Evolutionary conservation across 2,888 invertebrate species (phyloP).

Genomic region (Papilio protenor): DNA sequence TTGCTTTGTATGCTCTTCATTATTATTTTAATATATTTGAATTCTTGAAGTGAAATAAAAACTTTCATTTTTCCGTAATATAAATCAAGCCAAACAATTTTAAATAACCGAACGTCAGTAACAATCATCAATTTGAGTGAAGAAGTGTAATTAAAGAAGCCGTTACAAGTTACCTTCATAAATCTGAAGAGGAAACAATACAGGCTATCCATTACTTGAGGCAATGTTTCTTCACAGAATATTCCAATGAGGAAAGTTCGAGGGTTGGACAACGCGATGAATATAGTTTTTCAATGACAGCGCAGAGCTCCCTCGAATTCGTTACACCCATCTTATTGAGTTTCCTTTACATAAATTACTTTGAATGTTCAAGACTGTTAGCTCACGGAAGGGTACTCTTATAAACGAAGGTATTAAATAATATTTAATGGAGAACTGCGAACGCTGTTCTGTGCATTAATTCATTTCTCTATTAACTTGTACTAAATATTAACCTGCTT

Average conservation of each 20-base stretch:
- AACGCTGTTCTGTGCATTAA: not conserved
- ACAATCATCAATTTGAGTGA: slow-evolving; percentile 82
- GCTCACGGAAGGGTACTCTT: not conserved
- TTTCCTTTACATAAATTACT: slow-evolving; percentile 40
- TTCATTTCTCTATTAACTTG: not conserved
- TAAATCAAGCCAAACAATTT: slow-evolving; percentile 65
- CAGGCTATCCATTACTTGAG: slow-evolving; percentile 78
- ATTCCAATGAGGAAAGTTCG: slow-evolving; percentile 79
- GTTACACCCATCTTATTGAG: slow-evolving; percentile 55
- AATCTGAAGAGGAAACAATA: slow-evolving; percentile 81
- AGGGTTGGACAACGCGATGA: slow-evolving; percentile 66
- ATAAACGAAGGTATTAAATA: not conserved
- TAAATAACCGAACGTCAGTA: slow-evolving; percentile 78
- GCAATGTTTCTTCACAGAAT: slow-evolving; percentile 76
- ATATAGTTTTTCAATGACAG: slow-evolving; percentile 80
- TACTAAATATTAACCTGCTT: no score
- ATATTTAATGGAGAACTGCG: not conserved
- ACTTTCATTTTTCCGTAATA: slow-evolving; percentile 53
- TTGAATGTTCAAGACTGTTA: not conserved
- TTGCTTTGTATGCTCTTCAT: not conserved
- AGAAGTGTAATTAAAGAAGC: slow-evolving; percentile 83
- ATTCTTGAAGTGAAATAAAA: slow-evolving; percentile 45
- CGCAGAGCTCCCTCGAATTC: slow-evolving; percentile 67
- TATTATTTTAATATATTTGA: no score
- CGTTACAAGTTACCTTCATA: slow-evolving; percentile 84